Evolutionary conservation across 2,797 vertebrate species (phyloP).

Genomic region (Gouania willdenowi): DNA sequence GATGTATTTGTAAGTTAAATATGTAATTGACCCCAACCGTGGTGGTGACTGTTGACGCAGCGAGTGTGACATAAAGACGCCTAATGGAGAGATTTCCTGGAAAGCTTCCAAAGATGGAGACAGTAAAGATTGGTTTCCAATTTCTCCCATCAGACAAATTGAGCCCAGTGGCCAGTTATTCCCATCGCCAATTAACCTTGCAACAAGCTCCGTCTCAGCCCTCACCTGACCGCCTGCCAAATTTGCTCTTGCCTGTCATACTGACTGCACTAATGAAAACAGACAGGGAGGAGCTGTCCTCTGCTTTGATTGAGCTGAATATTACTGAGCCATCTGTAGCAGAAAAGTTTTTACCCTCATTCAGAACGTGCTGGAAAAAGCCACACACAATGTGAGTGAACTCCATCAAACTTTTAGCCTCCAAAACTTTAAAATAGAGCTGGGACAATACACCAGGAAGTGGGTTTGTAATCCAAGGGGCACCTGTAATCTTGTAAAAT

Average conservation of each 20-base stretch:
- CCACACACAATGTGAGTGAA: no score
- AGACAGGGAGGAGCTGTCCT: conserved; percentile 53
- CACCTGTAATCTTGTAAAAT: no score
- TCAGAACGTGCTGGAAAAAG: no score
- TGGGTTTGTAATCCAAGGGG: no score
- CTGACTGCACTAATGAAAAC: conserved; percentile 63
- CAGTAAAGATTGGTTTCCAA: conserved; percentile 64
- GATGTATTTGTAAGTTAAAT: no score
- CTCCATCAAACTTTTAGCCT: no score
- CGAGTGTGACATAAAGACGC: conserved; percentile 50
- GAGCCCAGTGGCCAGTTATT: conserved; percentile 77
- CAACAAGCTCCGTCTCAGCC: conserved; percentile 48
- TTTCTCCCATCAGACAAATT: conserved; percentile 73
- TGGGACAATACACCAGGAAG: no score
- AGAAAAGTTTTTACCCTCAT: conserved; percentile 6
- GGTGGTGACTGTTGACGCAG: conserved; percentile 1
- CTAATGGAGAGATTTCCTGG: conserved; percentile 52
- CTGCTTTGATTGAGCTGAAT: conserved; percentile 22
- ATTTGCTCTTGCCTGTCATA: conserved; percentile 64
- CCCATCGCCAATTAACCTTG: conserved; percentile 76
- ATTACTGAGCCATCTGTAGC: conserved; percentile 38
- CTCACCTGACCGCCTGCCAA: conserved; percentile 59
- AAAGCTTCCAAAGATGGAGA: conserved; percentile 57
- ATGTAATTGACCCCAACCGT: no score
- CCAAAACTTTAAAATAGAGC: no score